Evolutionary conservation across 37 sponge, comb jelly and placozoan species (phyloP).

Genomic region (Haliclona indistincta): DNA sequence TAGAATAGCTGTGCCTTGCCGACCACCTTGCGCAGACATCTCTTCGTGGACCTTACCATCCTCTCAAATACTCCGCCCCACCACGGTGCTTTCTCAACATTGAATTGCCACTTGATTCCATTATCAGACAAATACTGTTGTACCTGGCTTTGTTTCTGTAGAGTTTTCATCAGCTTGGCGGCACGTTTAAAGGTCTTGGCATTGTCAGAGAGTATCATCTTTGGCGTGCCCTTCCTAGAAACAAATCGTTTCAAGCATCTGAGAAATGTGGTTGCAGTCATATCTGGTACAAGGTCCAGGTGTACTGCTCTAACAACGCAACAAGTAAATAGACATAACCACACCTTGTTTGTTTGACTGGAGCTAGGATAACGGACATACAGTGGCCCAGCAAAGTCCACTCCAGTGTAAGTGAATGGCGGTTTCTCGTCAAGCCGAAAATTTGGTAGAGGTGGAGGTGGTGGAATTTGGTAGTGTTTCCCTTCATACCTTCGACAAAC

Average conservation of each 20-base stretch:
- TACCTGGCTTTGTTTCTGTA: background rate
- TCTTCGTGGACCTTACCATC: slow-evolving; percentile 9
- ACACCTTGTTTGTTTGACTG: slow-evolving; percentile 26
- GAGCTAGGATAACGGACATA: slow-evolving; percentile 5
- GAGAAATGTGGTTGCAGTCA: slow-evolving; percentile 20
- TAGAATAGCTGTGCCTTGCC: slow-evolving; percentile 16
- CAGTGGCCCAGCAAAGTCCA: slow-evolving; percentile 50
- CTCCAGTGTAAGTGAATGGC: slow-evolving; percentile 25
- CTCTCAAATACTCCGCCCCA: slow-evolving; percentile 41
- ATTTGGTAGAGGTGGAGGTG: slow-evolving; percentile 39
- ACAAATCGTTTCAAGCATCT: slow-evolving; percentile 10
- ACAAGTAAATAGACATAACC: slow-evolving; percentile 40
- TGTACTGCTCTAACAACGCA: slow-evolving; percentile 43
- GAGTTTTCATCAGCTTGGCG: background rate
- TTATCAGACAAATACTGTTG: slow-evolving; percentile 1
- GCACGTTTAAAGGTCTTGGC: slow-evolving; percentile 33
- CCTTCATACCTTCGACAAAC: slow-evolving; percentile 21
- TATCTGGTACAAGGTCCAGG: slow-evolving; percentile 29
- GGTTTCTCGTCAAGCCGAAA: slow-evolving; percentile 28
- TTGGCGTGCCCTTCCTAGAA: slow-evolving; percentile 22
- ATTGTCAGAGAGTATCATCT: slow-evolving; percentile 19
- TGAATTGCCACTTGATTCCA: slow-evolving; percentile 36
- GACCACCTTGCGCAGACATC: slow-evolving; percentile 27
- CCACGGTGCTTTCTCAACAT: slow-evolving; percentile 26
- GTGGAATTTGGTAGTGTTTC: slow-evolving; percentile 18